A percentile compares a stretch with the other conserved stretches of the same genome.
Evolutionary conservation across 2,797 vertebrate genomes (phyloP).

Genomic region (Pteronotus mesoamericanus): DNA sequence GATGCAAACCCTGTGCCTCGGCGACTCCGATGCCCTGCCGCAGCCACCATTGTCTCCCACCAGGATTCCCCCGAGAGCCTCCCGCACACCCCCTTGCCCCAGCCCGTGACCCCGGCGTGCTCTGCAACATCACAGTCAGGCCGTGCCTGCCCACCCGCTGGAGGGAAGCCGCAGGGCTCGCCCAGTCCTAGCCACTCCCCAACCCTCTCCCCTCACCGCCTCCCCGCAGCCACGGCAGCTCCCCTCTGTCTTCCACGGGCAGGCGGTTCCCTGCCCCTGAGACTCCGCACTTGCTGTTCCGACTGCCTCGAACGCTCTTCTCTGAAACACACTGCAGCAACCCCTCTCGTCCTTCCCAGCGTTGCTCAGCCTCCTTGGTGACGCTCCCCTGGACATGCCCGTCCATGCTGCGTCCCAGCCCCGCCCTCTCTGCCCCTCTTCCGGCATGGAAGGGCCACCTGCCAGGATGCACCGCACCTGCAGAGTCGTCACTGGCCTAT

Average conservation of each 20-base stretch:
- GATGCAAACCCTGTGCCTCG: background rate
- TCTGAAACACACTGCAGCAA: too few species aligned
- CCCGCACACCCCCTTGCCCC: too few species aligned
- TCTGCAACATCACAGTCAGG: background rate
- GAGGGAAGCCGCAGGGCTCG: background rate
- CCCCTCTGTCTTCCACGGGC: rapidly evolving
- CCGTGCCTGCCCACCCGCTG: background rate
- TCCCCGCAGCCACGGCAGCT: rapidly evolving
- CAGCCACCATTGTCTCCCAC: background rate
- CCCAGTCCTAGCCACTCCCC: rapidly evolving
- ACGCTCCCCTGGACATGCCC: background rate
- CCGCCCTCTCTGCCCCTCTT: background rate
- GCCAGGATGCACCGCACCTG: background rate
- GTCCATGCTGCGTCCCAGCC: rapidly evolving
- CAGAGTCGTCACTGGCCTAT: rapidly evolving
- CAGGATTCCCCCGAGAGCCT: background rate
- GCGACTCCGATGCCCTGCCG: rapidly evolving
- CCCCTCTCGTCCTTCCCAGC: background rate
- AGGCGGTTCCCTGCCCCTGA: background rate
- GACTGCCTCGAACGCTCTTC: background rate
- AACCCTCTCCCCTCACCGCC: background rate
- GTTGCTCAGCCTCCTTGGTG: background rate
- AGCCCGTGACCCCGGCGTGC: too few species aligned
- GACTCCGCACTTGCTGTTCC: background rate
- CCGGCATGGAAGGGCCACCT: background rate